A percentile compares a stretch with the other conserved stretches of the same genome.
These are phyloP conservation scores for Notolepis coatsorum DNA, from an alignment of 2,797 vertebrate species.

Conservation along the genomic window DNA sequence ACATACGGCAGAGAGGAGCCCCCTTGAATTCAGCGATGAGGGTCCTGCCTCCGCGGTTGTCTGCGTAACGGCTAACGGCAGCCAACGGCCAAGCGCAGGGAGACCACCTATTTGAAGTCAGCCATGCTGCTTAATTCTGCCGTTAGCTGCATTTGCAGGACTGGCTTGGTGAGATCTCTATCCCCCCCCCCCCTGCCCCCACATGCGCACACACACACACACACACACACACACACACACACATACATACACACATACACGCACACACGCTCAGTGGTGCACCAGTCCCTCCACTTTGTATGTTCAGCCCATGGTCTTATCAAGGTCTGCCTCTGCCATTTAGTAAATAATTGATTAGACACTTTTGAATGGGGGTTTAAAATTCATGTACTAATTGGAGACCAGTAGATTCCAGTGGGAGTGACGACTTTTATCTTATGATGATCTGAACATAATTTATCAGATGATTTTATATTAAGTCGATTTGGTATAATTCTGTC, in stretches of 20 bases:
- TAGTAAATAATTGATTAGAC: constrained; percentile 88
- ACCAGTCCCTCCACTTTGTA: constrained; percentile 76
- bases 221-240: constrained; percentile 8
- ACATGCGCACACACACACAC: constrained; percentile 30
- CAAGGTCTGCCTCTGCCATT: constrained; percentile 85
- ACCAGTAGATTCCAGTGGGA: constrained; percentile 84
- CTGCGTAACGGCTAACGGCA: constrained; percentile 65
- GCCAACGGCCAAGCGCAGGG: constrained; percentile 67
- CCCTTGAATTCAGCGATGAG: constrained; percentile 63
- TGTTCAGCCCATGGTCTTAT: constrained; percentile 82
- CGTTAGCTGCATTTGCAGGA: constrained; percentile 66
- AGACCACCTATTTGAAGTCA: constrained; percentile 71
- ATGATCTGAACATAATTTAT: constrained; percentile 89
- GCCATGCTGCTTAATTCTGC: constrained; percentile 65
- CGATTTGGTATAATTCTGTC: constrained; percentile 86
- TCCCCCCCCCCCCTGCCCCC: constrained; percentile 9
- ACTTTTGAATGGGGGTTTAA: constrained; percentile 84
- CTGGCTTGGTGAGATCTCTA: constrained; percentile 66
- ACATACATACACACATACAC: constrained; percentile 24
- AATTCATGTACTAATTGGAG: constrained; percentile 88
- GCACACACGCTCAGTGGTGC: constrained; percentile 54
- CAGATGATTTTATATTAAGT: constrained; percentile 88
- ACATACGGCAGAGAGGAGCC: constrained; percentile 59
- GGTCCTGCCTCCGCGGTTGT: constrained; percentile 64
- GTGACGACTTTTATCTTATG: constrained; percentile 87